Evolutionary conservation across 92 coral and sea anemone species (phyloP), one percentile per base, ranked within the genome.

Genomic region (Diadumene lineata): DNA sequence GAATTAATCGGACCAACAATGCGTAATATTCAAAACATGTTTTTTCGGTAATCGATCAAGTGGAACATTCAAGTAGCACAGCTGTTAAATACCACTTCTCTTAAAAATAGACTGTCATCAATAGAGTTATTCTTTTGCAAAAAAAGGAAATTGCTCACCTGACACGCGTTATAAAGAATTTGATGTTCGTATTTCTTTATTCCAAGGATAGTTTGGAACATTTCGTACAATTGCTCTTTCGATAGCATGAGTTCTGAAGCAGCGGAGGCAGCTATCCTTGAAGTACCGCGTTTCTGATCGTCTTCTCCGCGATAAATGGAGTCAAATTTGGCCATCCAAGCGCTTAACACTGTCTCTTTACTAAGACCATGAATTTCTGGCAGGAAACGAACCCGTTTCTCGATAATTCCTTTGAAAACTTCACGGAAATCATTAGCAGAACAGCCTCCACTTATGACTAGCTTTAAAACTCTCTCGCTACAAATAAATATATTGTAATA

Each of bases 311-410:
- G 92, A 81, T 91, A 94, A 63, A 94, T 92, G 0, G 98, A 90
- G 68, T 94, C 98, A 65, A 91, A 91, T 56, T 94, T 94, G 0
- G 97, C 97, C 97, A 92, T 94, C 98, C 98, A 94, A 11, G 97
- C 86, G 56, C 97, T 94, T 17, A 94, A 72, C 2, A 94, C 97
- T 15, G 98, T 94, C 66, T 94, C 98, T 70, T 88, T 91, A 27
- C 97, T 94, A 31, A 94, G 81, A 0, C 98, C 98, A 60, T 87
- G 83, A 11, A 91, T 91, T 55, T 81, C 92, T 0, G 98, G 98
- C 43, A 94, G 51, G 66, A 83, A 86, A 18, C 98, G 97, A 0
- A 94, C 98, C 22, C 96, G 58, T 32, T 92, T 94, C 69, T 94
- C 97, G 10, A 94, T 94, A 78, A 89, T 92, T 10, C 85, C 68